phyloP scores from a whole-genome alignment of 1,140 invertebrate genomes.

The Zaprionus camerounensis region DNA sequence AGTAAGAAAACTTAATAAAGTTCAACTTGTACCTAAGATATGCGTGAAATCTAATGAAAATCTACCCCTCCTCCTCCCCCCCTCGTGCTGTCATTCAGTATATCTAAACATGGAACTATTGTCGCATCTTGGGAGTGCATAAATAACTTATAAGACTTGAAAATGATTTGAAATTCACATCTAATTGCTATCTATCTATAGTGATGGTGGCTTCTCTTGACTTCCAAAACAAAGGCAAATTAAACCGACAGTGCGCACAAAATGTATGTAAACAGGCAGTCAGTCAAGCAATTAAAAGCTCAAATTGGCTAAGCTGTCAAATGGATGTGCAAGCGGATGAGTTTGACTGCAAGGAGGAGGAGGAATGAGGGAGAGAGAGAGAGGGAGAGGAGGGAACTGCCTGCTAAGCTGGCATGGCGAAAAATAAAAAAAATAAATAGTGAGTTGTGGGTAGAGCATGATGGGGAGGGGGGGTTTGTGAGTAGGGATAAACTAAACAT shows the following conservation, averaged over 20 bases:
- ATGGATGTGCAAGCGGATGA: conserved; percentile 11
- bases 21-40: not conserved
- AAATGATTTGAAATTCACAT: conserved; percentile 6
- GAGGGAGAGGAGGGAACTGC: not conserved
- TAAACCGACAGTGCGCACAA: conserved; percentile 27
- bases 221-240: conserved; percentile 6
- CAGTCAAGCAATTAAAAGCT: conserved; percentile 47
- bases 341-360: not conserved
- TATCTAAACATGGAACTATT: not conserved
- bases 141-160: not conserved
- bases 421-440: not conserved
- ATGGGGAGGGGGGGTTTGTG: not conserved
- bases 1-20: not conserved
- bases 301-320: conserved; percentile 31
- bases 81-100: not conserved
- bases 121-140: not conserved
- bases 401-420: conserved; percentile 22
- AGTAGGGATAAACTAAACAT: conserved; percentile 19
- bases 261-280: conserved; percentile 44
- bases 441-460: not conserved
- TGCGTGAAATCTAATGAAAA: not conserved
- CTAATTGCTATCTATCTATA: conserved; percentile 8
- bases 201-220: not conserved
- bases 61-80: not conserved
- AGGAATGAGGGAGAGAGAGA: not conserved